Evolutionary conservation across 2,888 invertebrate species (phyloP), one percentile per base, ranked within the genome.

Genomic region (Drosophila testacea): DNA sequence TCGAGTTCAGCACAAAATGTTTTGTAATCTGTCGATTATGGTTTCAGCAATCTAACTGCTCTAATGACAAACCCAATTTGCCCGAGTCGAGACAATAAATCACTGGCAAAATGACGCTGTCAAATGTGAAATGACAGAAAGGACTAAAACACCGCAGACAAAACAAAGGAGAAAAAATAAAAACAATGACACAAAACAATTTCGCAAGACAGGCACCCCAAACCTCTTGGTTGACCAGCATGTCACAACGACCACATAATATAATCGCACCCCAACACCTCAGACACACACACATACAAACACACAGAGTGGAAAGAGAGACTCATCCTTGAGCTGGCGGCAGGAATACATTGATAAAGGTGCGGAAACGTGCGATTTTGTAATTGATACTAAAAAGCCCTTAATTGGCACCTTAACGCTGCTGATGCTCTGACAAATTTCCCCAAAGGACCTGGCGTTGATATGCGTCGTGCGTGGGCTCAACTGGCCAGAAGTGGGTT

Each of bases 301-400:
- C 51, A 22, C 54, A 50, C 68, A 36, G 16, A 30, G 5, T 4
- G 27, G 32, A 6, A 7, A 30, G 27, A 55, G 55, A n/a, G 11
- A 47, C 56, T 73, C 56, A 54, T 57, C 34, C 51, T 51, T 28
- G 9, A 48, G 46, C 48, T 42, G 48, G 28, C 28, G 16, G 44
- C 38, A 52, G n/a, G 50, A 44, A 62, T 59, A 72, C 65, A 66
- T 71, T 77, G 87, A 84, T 69, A 77, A 80, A 87, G 86, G 86
- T 87, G 88, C 77, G 85, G 87, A 87, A 86, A 88, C 90, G 91
- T 91, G 91, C 89, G 89, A 89, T 85, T 83, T 91, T 91, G 92
- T 92, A 92, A 92, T 92, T 92, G 92, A 92, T 92, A 92, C 92
- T 92, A 91, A 92, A 92, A 92, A 92, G 91, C 91, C 91, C 91